phyloP scores from a whole-genome alignment of 2,113 vertebrate species.

The Labeo catla region DNA sequence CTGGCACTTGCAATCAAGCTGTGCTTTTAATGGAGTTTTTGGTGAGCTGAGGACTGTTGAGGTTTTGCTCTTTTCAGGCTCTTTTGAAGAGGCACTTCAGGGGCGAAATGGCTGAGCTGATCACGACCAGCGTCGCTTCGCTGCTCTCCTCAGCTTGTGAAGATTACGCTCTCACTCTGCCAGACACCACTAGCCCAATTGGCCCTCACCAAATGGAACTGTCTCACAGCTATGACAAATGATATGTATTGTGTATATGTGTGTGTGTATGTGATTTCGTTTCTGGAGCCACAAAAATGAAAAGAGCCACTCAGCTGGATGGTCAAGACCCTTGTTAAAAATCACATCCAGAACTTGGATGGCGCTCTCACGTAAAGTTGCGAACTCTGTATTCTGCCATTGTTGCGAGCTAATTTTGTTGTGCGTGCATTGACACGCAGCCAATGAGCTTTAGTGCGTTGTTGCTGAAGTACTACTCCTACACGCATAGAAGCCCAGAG shows the following conservation, averaged over 20 bases:
- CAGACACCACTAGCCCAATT: conserved; percentile 24
- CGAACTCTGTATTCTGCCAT: not conserved
- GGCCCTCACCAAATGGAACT: conserved; percentile 31
- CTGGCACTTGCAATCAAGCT: conserved; percentile 19
- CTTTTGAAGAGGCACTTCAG: conserved; percentile 38
- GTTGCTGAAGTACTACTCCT: conserved; percentile 35
- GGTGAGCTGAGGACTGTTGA: not conserved
- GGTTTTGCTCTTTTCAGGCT: conserved; percentile 19
- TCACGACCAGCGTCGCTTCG: conserved; percentile 25
- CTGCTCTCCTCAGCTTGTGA: conserved; percentile 21
- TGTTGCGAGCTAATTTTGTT: conserved; percentile 3
- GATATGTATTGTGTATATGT: conserved; percentile 32
- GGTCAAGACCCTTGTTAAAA: not conserved
- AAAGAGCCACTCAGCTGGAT: not conserved
- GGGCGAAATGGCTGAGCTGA: conserved; percentile 28
- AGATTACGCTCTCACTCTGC: conserved; percentile 36
- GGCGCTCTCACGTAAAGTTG: conserved; percentile 10
- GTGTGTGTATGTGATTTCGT: conserved; percentile 4
- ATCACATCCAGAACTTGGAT: not conserved
- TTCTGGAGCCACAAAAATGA: not conserved
- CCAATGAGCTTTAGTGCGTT: conserved; percentile 22
- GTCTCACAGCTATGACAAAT: conserved; percentile 11
- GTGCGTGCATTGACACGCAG: not conserved
- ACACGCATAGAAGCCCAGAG: conserved; percentile 33
- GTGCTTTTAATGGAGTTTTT: conserved; percentile 24